Percentiles rank a stretch among this genome's conserved stretches.
Evolutionary conservation across 2,888 invertebrate species (phyloP).

Genomic region (Drosophila cognata): DNA sequence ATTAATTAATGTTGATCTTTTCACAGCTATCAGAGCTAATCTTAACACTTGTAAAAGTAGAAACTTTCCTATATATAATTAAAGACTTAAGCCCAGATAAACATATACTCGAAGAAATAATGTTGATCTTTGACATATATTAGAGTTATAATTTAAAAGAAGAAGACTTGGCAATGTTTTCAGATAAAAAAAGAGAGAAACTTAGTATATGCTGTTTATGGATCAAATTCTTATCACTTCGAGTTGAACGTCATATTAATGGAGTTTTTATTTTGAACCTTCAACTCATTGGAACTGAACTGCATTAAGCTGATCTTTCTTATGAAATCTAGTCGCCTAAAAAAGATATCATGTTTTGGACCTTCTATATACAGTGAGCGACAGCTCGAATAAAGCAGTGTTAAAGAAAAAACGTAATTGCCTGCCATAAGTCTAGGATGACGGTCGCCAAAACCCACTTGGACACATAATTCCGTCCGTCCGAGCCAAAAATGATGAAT

Average conservation of each 20-base stretch:
- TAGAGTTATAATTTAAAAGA: too few species aligned
- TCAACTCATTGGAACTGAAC: neutral
- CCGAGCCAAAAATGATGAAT: too few species aligned
- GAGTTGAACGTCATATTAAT: neutral
- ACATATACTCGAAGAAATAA: neutral
- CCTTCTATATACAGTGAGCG: too few species aligned
- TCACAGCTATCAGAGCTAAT: neutral
- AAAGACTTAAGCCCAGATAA: neutral
- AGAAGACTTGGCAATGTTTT: neutral
- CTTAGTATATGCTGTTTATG: neutral
- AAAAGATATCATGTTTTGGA: too few species aligned
- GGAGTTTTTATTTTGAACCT: neutral
- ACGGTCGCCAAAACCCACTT: too few species aligned
- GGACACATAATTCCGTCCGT: too few species aligned
- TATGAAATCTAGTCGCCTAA: neutral
- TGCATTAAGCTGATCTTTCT: neutral
- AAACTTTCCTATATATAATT: neutral
- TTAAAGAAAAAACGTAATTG: too few species aligned
- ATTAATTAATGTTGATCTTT: neutral
- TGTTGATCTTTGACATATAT: neutral
- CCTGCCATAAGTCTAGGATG: too few species aligned
- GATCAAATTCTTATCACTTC: neutral
- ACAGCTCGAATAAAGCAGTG: too few species aligned
- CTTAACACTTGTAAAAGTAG: neutral
- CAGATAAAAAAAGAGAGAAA: neutral